Base-by-base conservation (phyloP, 2,888 invertebrate species). In the Temnothorax ravouxi region DNA sequence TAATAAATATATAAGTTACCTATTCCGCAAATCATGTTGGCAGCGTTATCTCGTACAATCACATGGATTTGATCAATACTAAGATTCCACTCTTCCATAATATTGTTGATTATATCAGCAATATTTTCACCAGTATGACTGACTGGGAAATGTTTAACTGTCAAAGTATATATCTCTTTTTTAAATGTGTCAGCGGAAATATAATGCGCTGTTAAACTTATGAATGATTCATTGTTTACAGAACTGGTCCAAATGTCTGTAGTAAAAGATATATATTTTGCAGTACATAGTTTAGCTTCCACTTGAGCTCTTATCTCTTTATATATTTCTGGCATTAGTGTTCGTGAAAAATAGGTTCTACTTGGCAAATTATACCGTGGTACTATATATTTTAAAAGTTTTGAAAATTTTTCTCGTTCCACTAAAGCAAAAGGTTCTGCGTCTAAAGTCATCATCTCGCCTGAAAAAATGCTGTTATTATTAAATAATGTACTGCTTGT, bases 301-400 rank as follows among this genome's bases (percentile, higher is more conserved):
- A 25, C 21, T 56, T 56, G 21, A 56, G 56, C 3, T 8, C 13
- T 56, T 56, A 56, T 25, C 13, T 56, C 21, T 56, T 56, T 56
- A 56, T 56, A 56, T 56, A 56, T 56, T 56, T 56, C 56, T 56
- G 56, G 56, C 21, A 56, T 56, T 56, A 56, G 11, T 54, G 54
- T 54, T 54, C 21, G 21, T 9, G 21, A 54, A 54, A 54, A 54
- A 54, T 54, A 54, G 9, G 21, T 21, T 54, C 21, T 54, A 21
- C 9, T 54, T 21, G 54, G 54, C 21, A 54, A 54, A 9, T 8
- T 54, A 54, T 54, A 54, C 11, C 54, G 54, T 8, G 54, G 54
- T 54, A 54, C 3, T 54, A 54, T 2, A 54, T 54, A 9, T 54
- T 54, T 21, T 8, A 54, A 1, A 54, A 54, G 54, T 21, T 54